These are phyloP conservation scores for Pseudorhiza aurosa DNA, from an alignment of 30 jellyfish, hydroid and myxozoan genomes.

Conservation along the genomic window DNA sequence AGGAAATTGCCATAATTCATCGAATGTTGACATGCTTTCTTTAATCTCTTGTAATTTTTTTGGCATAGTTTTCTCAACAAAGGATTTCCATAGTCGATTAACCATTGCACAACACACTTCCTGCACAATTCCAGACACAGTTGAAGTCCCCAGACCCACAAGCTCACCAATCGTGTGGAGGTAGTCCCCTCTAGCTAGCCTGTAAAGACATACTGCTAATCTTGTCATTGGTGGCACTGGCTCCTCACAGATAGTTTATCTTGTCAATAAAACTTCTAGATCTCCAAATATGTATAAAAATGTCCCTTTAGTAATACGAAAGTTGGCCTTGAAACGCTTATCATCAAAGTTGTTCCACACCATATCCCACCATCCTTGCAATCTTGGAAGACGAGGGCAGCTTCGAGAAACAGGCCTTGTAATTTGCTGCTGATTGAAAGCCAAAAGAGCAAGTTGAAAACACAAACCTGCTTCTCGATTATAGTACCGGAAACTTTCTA, in stretches of 20 bases:
- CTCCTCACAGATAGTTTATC: constrained; percentile 43
- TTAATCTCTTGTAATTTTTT: constrained; percentile 5
- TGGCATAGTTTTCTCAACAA: constrained; percentile 41
- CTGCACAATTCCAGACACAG: constrained; percentile 29
- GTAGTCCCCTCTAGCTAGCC: constrained; percentile 62
- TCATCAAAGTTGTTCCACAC: constrained; percentile 39
- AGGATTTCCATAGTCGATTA: constrained; percentile 18
- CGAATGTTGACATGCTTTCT: constrained; percentile 28
- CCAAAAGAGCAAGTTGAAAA: constrained; percentile 16
- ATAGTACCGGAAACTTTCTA: constrained; percentile 6
- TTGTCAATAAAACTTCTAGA: background rate
- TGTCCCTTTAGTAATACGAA: constrained; percentile 33
- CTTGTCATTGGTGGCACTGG: constrained; percentile 50
- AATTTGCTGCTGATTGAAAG: constrained; percentile 3
- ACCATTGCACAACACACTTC: constrained; percentile 33
- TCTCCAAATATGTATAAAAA: constrained; percentile 28
- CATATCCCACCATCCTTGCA: constrained; percentile 53
- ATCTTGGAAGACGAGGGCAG: constrained; percentile 29
- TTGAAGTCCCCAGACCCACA: constrained; percentile 40
- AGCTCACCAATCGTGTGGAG: constrained; percentile 53
- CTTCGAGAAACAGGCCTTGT: constrained; percentile 27
- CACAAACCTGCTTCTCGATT: constrained; percentile 11
- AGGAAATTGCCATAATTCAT: constrained; percentile 57
- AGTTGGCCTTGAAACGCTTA: constrained; percentile 28
- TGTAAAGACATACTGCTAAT: constrained; percentile 42